phyloP scores from a whole-genome alignment of 2,888 invertebrate species.

The Agrochola lychnidis region DNA sequence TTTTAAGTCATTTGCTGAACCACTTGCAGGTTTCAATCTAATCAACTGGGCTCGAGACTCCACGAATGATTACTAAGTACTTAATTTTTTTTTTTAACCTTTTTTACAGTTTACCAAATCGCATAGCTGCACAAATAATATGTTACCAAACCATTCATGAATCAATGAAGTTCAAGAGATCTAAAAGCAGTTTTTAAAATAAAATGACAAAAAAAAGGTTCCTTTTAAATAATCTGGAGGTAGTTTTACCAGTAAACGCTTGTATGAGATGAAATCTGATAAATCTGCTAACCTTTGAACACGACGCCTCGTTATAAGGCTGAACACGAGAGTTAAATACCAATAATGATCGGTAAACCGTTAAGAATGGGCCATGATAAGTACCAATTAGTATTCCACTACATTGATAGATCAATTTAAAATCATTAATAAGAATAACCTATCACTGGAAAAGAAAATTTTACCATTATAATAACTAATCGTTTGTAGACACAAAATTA shows the following conservation, averaged over 20 bases:
- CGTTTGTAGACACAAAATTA: slow-evolving; percentile 1
- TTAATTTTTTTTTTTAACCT: too few relatives aligned
- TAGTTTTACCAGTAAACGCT: not conserved
- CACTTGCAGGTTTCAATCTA: not conserved
- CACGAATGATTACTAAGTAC: not conserved
- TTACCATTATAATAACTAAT: not conserved
- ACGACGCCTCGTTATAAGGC: not conserved
- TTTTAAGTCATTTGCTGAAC: not conserved
- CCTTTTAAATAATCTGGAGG: not conserved
- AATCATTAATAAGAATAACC: too few relatives aligned
- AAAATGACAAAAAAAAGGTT: not conserved
- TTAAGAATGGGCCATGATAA: slow-evolving; percentile 1
- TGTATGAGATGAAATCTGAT: not conserved
- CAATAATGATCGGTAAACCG: not conserved
- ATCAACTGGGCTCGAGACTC: not conserved
- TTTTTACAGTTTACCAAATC: not conserved
- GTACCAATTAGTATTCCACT: not conserved
- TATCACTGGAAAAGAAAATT: not conserved
- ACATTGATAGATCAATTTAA: not conserved
- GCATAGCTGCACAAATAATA: not conserved
- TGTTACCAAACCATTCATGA: not conserved
- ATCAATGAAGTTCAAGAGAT: not conserved
- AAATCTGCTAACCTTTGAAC: not conserved
- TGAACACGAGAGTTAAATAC: not conserved
- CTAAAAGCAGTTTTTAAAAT: not conserved